Conservation (phyloP, 2,113 vertebrate species). For the Poecile atricapillus region DNA sequence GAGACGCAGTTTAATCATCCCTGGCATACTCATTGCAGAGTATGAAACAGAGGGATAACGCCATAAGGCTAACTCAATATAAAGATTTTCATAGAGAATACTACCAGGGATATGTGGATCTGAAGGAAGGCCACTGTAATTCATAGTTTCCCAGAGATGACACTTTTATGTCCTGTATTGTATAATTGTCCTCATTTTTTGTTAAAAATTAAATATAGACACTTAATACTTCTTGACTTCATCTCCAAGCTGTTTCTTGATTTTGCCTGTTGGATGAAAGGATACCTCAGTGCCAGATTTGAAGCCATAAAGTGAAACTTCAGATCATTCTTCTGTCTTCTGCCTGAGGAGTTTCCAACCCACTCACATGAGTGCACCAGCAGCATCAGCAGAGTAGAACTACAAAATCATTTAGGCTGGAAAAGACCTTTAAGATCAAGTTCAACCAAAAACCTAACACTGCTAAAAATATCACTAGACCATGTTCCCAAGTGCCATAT, state of each 20-base stretch:
- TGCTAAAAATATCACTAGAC: neutral
- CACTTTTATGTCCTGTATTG: neutral
- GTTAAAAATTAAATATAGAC: neutral
- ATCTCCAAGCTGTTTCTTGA: neutral
- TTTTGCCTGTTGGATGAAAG: neutral
- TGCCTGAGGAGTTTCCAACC: neutral
- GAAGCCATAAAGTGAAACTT: neutral
- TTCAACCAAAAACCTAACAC: neutral
- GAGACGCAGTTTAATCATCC: neutral
- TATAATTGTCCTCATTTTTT: neutral
- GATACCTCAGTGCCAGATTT: neutral
- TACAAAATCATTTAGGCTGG: neutral
- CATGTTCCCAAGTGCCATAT: neutral
- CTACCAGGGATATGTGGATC: neutral
- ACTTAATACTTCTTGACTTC: neutral
- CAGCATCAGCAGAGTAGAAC: neutral
- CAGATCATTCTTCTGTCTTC: neutral
- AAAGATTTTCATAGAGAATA: neutral
- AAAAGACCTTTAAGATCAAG: neutral
- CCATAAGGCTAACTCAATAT: neutral
- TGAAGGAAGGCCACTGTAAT: neutral
- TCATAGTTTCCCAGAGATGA: neutral
- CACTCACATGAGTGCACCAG: neutral
- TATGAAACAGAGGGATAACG: neutral
- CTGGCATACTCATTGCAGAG: neutral